These are phyloP conservation scores for Electrona antarctica DNA, from an alignment of 2,113 vertebrate species.

Conservation along the genomic window DNA sequence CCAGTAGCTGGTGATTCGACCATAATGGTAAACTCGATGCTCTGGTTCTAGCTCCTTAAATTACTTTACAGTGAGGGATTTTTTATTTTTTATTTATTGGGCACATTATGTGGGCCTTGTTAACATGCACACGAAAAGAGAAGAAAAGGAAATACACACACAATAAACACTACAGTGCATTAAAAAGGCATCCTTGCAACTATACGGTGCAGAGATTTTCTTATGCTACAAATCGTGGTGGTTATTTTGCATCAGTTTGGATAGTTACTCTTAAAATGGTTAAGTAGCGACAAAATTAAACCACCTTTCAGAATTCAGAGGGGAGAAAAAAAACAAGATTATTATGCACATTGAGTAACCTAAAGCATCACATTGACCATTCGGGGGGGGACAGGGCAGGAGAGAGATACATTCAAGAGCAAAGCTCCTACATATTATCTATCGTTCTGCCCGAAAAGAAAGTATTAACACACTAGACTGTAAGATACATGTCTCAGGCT, in stretches of 20 bases:
- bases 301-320: constrained; percentile 25
- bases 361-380: constrained; percentile 41
- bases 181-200: constrained; percentile 70
- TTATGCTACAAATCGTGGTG: constrained; percentile 39
- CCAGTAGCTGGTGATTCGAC: constrained; percentile 70
- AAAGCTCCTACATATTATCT: constrained; percentile 21
- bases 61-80: constrained; percentile 44
- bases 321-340: constrained; percentile 24
- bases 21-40: constrained; percentile 41
- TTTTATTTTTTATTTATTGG: constrained; percentile 38
- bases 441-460: constrained; percentile 35
- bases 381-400: constrained; percentile 14
- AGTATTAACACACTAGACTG: constrained; percentile 38
- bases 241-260: constrained; percentile 8
- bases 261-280: constrained; percentile 42
- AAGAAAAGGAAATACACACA: constrained; percentile 27
- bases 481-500: constrained; percentile 46
- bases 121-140: constrained; percentile 65
- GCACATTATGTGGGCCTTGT: constrained; percentile 36
- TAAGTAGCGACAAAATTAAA: constrained; percentile 39
- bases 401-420: constrained; percentile 67
- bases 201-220: constrained; percentile 50
- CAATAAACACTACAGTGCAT: constrained; percentile 60
- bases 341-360: constrained; percentile 30
- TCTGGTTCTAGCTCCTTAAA: constrained; percentile 18